These are phyloP conservation scores for Limnodromus scolopaceus DNA, from an alignment of 2,797 vertebrate species.

Conservation along the genomic window DNA sequence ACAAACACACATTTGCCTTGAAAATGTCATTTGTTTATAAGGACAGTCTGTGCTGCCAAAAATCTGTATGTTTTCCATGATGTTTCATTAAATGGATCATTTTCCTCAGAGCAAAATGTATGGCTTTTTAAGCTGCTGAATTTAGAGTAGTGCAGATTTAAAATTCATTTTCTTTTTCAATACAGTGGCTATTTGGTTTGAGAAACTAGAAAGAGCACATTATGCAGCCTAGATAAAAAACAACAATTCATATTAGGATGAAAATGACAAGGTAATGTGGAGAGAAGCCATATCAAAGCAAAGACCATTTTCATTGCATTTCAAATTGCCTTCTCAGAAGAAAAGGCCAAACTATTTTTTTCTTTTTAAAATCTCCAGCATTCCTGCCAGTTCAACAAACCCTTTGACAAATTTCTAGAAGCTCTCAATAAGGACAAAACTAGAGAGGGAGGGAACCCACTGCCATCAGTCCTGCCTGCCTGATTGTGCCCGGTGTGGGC, in stretches of 20 bases:
- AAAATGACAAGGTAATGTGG: background rate
- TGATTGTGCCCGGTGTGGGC: background rate
- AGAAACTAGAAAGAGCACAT: background rate
- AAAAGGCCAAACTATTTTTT: background rate
- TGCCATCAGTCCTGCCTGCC: background rate
- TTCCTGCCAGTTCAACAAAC: background rate
- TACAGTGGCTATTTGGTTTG: background rate
- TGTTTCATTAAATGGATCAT: background rate
- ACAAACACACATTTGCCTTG: background rate
- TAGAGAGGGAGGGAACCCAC: background rate
- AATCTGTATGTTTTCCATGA: background rate
- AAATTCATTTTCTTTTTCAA: background rate
- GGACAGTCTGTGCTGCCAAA: slow-evolving; percentile 10
- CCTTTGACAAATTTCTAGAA: background rate
- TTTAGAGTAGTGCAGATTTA: background rate
- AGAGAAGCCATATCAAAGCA: slow-evolving; percentile 4
- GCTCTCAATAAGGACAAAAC: background rate
- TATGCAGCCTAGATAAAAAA: background rate
- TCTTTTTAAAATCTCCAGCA: background rate
- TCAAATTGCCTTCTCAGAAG: background rate
- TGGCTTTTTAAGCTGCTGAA: background rate
- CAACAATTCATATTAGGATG: background rate
- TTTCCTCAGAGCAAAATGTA: background rate
- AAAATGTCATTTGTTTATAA: slow-evolving; percentile 23
- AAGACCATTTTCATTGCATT: background rate